A percentile compares a stretch with the other conserved stretches of the same genome.
Conservation (phyloP, 2,113 vertebrate species). For the Coturnix japonica region DNA sequence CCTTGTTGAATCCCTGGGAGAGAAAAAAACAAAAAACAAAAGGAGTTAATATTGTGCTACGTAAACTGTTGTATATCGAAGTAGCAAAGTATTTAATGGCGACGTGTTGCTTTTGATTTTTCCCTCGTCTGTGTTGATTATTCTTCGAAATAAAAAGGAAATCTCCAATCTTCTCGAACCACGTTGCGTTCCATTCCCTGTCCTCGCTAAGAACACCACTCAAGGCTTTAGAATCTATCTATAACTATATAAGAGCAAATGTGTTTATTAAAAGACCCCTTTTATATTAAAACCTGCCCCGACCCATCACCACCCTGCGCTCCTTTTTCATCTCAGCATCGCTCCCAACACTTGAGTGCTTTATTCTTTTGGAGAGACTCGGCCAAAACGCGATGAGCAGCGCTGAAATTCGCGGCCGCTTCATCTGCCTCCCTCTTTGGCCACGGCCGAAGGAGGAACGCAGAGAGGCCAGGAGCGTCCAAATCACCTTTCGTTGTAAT, state of each 20-base stretch:
- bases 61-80: slow-evolving; percentile 61
- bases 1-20: background rate
- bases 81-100: slow-evolving; percentile 71
- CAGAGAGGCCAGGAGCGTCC: background rate
- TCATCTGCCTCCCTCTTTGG: background rate
- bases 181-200: background rate
- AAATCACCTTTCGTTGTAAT: background rate
- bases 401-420: background rate
- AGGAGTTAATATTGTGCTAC: slow-evolving; percentile 66
- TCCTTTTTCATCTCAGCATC: background rate
- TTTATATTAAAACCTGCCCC: background rate
- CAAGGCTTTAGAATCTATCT: background rate
- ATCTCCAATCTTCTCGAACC: background rate
- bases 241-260: background rate
- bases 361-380: background rate
- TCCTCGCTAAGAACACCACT: background rate
- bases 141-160: slow-evolving; percentile 51
- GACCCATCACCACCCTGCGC: rapidly evolving
- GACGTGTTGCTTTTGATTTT: slow-evolving; percentile 3
- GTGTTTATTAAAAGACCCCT: rapidly evolving
- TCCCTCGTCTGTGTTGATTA: slow-evolving; percentile 58
- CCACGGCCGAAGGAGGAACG: rapidly evolving
- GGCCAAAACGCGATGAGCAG: rapidly evolving
- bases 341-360: background rate
- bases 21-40: background rate